Evolutionary conservation across 2,888 invertebrate genomes (phyloP).

Genomic region (Nineta flava): DNA sequence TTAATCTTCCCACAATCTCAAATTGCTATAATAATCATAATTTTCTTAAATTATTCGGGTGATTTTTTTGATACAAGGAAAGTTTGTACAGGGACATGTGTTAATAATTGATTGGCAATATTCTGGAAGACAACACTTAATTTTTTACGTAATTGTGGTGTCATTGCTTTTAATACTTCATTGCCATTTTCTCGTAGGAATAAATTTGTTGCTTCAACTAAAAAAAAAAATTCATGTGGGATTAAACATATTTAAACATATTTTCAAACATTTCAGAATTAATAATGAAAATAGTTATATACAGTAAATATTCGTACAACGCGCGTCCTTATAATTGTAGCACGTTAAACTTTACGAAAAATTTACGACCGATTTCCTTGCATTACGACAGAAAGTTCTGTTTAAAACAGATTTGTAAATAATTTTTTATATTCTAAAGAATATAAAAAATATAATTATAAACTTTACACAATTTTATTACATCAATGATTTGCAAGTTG

Average conservation of each 20-base stretch:
- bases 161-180: constrained; percentile 52
- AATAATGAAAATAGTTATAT: not conserved
- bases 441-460: too few species aligned
- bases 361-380: too few species aligned
- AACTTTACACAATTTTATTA: too few species aligned
- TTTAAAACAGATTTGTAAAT: too few species aligned
- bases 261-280: not conserved
- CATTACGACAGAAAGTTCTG: too few species aligned
- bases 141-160: constrained; percentile 47
- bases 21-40: too few species aligned
- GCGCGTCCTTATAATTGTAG: too few species aligned
- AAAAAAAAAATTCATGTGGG: constrained; percentile 15
- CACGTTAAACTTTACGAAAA: too few species aligned
- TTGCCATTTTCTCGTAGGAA: constrained; percentile 53
- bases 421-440: too few species aligned
- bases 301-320: not conserved
- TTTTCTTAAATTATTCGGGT: not conserved
- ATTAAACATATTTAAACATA: not conserved
- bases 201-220: constrained; percentile 55
- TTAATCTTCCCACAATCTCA: too few species aligned
- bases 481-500: too few species aligned
- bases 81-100: constrained; percentile 42
- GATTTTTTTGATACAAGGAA: constrained; percentile 33
- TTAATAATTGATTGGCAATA: constrained; percentile 47
- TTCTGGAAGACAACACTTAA: constrained; percentile 42